Base-by-base conservation (phyloP, 2,797 vertebrate species). In the Sebastes cheni region DNA sequence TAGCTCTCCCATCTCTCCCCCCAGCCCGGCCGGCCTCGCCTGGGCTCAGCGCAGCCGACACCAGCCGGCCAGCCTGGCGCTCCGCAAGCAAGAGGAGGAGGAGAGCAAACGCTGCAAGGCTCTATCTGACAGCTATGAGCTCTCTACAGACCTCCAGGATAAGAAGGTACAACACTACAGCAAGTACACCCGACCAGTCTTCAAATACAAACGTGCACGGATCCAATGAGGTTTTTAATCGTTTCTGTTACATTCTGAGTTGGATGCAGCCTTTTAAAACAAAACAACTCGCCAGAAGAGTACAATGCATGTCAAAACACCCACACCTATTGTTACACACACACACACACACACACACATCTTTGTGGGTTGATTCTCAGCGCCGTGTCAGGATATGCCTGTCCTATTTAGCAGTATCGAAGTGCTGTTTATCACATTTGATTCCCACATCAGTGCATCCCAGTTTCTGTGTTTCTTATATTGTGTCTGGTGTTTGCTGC, bases 51-150 rank as follows among this genome's bases (percentile, higher is more conserved):
- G 94, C 71, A 97, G 96, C 76, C 96, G 97, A 65, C 96, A 97
- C 84, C 97, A 98, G 93, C 97, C 97, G 2, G 97, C 97, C 94
- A 98, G 97, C 79, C 95, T 98, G 90, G 97, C 97, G 77, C 95
- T 97, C 83, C 97, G 97, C 79, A 98, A 97, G 93, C 97, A 98
- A 90, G 97, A 98, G 80, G 97, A 98, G 90, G 97, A 98, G 90
- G 97, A 97, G 87, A 97, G 97, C 94, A 97, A 97, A 92, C 95
- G 96, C 82, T 96, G 96, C 88, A 97, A 97, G 91, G 96, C 96
- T n/a, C 92, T 97, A n/a, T 97, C 97, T 5, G 97, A 97, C 95
- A 97, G 97, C 95, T 98, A 98, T 95, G 97, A 98, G 93, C 96
- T 98, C 89, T 98, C 97, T 87, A 97, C 97, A 8, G 97, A 98